These are phyloP conservation scores for Myotis findleyi DNA, from an alignment of 2,797 vertebrate species.

Conservation along the genomic window DNA sequence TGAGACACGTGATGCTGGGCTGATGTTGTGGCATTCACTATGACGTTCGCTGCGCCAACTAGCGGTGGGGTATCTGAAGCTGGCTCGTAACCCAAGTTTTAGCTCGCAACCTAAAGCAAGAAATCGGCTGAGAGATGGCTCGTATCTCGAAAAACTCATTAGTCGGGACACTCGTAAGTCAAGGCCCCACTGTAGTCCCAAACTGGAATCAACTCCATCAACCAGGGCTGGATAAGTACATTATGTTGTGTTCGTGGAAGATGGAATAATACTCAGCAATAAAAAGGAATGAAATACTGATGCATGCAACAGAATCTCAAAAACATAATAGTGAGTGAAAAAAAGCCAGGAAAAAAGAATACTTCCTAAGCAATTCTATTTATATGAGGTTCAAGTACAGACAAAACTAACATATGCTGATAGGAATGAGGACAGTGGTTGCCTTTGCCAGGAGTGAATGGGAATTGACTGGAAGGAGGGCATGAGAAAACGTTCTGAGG, in stretches of 20 bases:
- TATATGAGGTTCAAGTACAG: background rate
- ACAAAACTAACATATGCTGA: background rate
- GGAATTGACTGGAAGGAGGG: background rate
- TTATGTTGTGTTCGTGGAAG: background rate
- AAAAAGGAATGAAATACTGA: background rate
- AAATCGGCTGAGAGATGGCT: too few species aligned
- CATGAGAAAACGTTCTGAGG: background rate
- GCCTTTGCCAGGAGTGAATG: background rate
- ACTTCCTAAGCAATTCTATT: background rate
- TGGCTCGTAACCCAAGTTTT: too few species aligned
- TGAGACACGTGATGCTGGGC: too few species aligned
- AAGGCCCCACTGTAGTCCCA: background rate
- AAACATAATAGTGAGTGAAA: background rate
- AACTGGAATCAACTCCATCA: background rate
- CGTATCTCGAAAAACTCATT: too few species aligned
- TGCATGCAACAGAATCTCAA: background rate
- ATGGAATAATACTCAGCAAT: slow-evolving; percentile 11
- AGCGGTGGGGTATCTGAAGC: too few species aligned
- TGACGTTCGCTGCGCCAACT: too few species aligned
- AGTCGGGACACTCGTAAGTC: too few species aligned
- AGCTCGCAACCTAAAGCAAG: too few species aligned
- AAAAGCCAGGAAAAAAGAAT: background rate
- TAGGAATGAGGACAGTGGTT: background rate
- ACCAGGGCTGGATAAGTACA: background rate
- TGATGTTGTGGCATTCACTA: too few species aligned